Evolutionary conservation across 2,888 invertebrate species (phyloP), one percentile per base, ranked within the genome.

Genomic region (Pammene fasciana): DNA sequence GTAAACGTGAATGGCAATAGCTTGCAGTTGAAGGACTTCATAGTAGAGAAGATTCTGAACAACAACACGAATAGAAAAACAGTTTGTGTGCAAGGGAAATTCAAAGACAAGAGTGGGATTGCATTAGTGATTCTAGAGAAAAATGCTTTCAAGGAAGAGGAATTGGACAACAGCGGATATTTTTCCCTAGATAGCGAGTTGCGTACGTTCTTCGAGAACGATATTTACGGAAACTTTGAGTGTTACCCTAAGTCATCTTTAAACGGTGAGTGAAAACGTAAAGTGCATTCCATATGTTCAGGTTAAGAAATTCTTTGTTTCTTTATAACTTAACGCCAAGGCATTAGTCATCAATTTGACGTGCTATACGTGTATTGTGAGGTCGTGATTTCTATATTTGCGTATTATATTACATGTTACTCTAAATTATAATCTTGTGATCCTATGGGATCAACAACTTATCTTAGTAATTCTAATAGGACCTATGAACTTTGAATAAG

Each of bases 111-210:
- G 82, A 92, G 93, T 78, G 94, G 94, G 76, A 90, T 94, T 72
- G 97, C 96, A 16, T 91, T 98, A 72, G 89, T 98, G 68, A 85
- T 97, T 74, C 92, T 98, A 50, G 97, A 98, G 82, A 98, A 97
- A 87, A 95, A 95, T 81, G 95, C 95, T 54, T 97, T 98, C 83
- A 94, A 94, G 48, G 94, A 94, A 72, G 94, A 95, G 56, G 92
- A 94, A 76, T 88, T 96, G 68, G 78, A 90, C 64, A 81, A 82
- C 66, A 85, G 83, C 72, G 93, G 93, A n/a, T 95, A 94, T 80
- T 96, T 97, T 77, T 94, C 94, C 43, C 86, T 87, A 10, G 94
- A 95, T 0, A 94, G 94, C 26, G 85, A 88, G 70, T 86, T 96
- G 3, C 90, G 93, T 43, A 94, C 95, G 73, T 93, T 94, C 68